A percentile compares a stretch with the other conserved stretches of the same genome.
Evolutionary conservation across 2,113 vertebrate species (phyloP).

Genomic region (Halcyon senegalensis): DNA sequence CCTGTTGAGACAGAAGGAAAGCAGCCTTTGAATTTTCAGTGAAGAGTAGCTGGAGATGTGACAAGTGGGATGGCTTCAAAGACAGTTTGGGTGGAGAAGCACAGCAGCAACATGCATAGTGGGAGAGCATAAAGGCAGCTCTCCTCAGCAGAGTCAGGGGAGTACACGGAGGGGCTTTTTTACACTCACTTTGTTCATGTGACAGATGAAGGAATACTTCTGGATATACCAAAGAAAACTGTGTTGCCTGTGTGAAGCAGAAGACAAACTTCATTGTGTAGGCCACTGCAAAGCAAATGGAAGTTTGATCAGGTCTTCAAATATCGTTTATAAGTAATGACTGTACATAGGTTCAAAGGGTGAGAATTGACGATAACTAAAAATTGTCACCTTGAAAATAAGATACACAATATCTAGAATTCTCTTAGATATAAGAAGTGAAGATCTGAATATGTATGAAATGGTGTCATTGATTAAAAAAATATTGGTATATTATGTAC

Average conservation of each 20-base stretch:
- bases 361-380: background rate
- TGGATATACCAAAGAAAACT: background rate
- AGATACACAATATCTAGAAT: background rate
- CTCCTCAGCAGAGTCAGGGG: background rate
- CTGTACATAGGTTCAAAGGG: background rate
- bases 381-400: background rate
- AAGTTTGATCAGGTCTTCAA: background rate
- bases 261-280: background rate
- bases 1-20: background rate
- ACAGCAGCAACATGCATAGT: accelerated
- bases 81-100: background rate
- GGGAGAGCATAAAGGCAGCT: background rate
- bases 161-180: background rate
- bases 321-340: background rate
- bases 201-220: background rate
- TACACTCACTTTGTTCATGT: background rate
- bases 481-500: background rate
- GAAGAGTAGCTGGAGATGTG: background rate
- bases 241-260: background rate
- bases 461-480: background rate
- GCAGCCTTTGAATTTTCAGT: background rate
- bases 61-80: background rate
- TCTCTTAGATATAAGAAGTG: background rate
- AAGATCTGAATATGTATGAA: background rate
- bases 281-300: background rate